A percentile compares a stretch with the other conserved stretches of the same genome.
Evolutionary conservation across 2,888 invertebrate species (phyloP).

Genomic region (Tetragnatha montana): DNA sequence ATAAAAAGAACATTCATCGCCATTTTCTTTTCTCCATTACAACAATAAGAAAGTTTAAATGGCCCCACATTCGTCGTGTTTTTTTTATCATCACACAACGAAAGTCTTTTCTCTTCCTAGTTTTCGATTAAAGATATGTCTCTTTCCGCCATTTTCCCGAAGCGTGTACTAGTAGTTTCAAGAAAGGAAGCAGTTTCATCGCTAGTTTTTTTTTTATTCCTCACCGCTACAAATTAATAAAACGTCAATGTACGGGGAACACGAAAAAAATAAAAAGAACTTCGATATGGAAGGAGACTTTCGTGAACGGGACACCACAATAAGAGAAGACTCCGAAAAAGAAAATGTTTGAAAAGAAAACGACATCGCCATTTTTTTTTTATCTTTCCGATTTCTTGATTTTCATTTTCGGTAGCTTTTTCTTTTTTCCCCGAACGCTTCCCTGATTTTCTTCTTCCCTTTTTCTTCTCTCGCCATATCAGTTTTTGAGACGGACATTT

Average conservation of each 20-base stretch:
- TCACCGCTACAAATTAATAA: constrained; percentile 12
- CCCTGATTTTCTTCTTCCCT: background rate
- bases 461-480: background rate
- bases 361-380: constrained; percentile 4
- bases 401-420: constrained; percentile 1
- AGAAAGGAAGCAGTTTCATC: background rate
- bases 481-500: background rate
- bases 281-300: background rate
- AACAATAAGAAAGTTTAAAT: background rate
- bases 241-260: background rate
- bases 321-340: constrained; percentile 7
- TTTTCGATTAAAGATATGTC: background rate
- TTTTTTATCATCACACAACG: background rate
- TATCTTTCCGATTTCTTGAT: background rate
- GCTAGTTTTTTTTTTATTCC: background rate
- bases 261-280: background rate
- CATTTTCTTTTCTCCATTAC: background rate
- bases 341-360: constrained; percentile 19
- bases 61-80: background rate
- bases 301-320: constrained; percentile 23
- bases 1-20: background rate
- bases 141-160: background rate
- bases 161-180: background rate
- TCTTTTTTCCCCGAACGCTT: background rate
- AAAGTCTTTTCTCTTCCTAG: background rate